Percentiles rank a stretch among this genome's conserved stretches.
phyloP scores from a whole-genome alignment of 2,888 invertebrate species.

The Agriopis leucophaearia region DNA sequence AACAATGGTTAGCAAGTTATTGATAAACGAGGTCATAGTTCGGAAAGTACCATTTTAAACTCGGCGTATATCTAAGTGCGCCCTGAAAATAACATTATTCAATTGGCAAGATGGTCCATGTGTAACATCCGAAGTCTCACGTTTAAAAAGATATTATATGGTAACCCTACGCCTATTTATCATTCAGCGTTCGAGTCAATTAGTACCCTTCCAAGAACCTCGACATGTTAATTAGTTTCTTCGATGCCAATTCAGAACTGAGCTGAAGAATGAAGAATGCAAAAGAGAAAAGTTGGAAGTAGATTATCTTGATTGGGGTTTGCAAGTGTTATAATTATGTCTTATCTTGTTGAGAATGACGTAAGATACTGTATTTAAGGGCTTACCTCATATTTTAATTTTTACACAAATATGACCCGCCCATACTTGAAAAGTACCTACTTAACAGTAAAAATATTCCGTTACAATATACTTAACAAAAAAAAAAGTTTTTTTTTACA shows the following conservation, averaged over 20 bases:
- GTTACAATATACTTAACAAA: no score
- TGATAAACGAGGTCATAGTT: no score
- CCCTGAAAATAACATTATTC: no score
- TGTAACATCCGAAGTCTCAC: background rate
- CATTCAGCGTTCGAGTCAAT: constrained; percentile 30
- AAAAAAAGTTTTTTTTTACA: no score
- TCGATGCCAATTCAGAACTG: constrained; percentile 28
- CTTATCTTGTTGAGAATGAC: constrained; percentile 17
- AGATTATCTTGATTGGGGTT: constrained; percentile 37
- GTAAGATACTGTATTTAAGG: background rate
- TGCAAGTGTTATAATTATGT: constrained; percentile 31
- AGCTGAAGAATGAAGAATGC: constrained; percentile 35
- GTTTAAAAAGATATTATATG: background rate
- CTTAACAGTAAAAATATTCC: no score
- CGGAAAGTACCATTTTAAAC: no score
- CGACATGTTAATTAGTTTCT: constrained; percentile 40
- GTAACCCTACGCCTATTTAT: constrained; percentile 28
- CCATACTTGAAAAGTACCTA: no score
- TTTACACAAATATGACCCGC: no score
- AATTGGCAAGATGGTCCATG: no score
- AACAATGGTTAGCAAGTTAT: no score
- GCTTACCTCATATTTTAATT: no score
- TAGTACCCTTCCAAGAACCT: constrained; percentile 38
- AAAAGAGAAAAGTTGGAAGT: constrained; percentile 31
- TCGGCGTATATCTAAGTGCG: no score